phyloP scores from a whole-genome alignment of 64 coral and sea anemone genomes.

The Anthopleura sola region DNA sequence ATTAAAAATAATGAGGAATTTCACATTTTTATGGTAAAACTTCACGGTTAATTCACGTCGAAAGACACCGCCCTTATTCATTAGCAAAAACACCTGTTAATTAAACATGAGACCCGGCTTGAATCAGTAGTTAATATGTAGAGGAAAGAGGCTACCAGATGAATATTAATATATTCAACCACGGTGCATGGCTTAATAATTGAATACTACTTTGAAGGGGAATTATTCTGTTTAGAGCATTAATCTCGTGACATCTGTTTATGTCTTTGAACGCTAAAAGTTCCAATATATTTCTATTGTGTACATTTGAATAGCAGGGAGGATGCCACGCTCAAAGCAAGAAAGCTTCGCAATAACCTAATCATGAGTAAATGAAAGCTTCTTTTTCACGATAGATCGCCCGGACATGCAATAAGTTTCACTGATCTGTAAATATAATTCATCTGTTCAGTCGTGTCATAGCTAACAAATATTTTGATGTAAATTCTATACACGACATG shows the following conservation, averaged over 20 bases:
- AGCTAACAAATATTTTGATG: background rate
- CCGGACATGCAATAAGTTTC: too few relatives aligned
- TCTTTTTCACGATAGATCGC: too few relatives aligned
- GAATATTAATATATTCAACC: background rate
- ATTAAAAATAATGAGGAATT: background rate
- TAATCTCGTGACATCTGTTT: background rate
- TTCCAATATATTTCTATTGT: too few relatives aligned
- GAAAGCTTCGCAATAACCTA: too few relatives aligned
- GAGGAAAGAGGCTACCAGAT: background rate
- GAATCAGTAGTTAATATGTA: background rate
- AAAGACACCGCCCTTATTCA: background rate
- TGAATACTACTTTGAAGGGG: background rate
- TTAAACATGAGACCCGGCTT: conserved; percentile 11
- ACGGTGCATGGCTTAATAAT: background rate
- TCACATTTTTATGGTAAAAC: background rate
- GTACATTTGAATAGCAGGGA: too few relatives aligned
- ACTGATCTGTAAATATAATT: background rate
- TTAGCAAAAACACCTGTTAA: conserved; percentile 3
- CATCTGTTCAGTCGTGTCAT: background rate
- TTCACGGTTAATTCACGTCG: background rate
- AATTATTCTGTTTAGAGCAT: background rate
- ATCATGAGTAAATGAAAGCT: too few relatives aligned
- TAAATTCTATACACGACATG: background rate
- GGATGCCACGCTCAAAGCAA: too few relatives aligned
- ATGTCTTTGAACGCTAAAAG: background rate